These are phyloP conservation scores for Salticus scenicus DNA, from an alignment of 2,888 invertebrate species.

Conservation along the genomic window DNA sequence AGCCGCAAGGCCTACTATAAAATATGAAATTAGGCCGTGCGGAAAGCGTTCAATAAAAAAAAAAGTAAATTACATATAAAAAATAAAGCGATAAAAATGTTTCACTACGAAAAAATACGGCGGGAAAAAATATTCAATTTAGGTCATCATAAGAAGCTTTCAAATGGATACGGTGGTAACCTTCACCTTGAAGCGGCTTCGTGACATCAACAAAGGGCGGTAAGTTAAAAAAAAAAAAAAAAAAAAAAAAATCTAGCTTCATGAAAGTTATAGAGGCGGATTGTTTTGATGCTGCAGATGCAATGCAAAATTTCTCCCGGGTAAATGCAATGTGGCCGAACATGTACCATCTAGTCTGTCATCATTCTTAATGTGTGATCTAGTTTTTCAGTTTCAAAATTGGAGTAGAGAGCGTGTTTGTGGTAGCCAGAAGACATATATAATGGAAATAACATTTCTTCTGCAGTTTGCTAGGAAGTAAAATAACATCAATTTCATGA, in stretches of 20 bases:
- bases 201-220: not conserved
- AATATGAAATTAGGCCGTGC: not conserved
- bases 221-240: not conserved
- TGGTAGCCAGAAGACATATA: not conserved
- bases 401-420: not conserved
- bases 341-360: not conserved
- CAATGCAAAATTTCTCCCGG: not conserved
- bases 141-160: not conserved
- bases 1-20: not conserved
- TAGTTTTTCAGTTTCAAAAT: not conserved
- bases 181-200: conserved; percentile 6
- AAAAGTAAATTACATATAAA: not conserved
- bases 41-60: not conserved
- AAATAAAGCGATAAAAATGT: too few species aligned
- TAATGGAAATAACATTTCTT: not conserved
- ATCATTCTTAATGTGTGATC: not conserved
- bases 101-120: too few species aligned
- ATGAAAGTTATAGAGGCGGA: not conserved
- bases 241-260: not conserved
- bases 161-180: not conserved
- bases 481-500: too few species aligned
- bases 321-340: not conserved
- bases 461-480: too few species aligned
- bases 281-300: not conserved
- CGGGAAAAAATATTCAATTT: not conserved